phyloP scores from a whole-genome alignment of 2,888 invertebrate species.

The Hydrotaea cyrtoneurina region DNA sequence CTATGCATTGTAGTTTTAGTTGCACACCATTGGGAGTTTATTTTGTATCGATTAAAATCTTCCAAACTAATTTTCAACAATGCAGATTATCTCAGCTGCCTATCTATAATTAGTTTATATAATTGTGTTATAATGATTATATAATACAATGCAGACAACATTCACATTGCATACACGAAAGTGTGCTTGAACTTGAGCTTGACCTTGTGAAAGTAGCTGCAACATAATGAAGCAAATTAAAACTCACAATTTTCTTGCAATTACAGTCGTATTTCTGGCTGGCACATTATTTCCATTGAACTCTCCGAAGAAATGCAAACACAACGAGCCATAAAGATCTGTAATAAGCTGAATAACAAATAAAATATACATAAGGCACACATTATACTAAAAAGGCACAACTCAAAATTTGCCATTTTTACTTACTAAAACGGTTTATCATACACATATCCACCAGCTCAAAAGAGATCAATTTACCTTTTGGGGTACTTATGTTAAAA shows the following conservation, averaged over 20 bases:
- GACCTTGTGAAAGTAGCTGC: conserved; percentile 73
- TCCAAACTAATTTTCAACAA: no score
- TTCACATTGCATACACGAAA: conserved; percentile 41
- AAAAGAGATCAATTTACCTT: no score
- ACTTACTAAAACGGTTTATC: no score
- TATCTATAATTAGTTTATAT: background rate
- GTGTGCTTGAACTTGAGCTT: conserved; percentile 77
- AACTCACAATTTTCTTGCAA: background rate
- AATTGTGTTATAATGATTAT: background rate
- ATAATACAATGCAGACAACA: background rate
- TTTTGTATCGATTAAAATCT: no score
- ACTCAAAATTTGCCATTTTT: no score
- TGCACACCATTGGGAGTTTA: no score
- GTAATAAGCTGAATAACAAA: conserved; percentile 13
- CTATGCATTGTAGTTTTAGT: no score
- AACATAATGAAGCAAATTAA: conserved; percentile 23
- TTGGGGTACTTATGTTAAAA: no score
- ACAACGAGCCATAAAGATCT: conserved; percentile 35
- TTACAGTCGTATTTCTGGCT: background rate
- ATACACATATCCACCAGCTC: no score
- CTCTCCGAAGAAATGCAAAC: conserved; percentile 17
- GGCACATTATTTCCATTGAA: conserved; percentile 43
- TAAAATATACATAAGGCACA: no score
- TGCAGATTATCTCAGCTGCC: background rate
- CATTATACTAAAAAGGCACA: no score